phyloP scores from a whole-genome alignment of 1,140 invertebrate genomes.

The Anagrus nilaparvatae region DNA sequence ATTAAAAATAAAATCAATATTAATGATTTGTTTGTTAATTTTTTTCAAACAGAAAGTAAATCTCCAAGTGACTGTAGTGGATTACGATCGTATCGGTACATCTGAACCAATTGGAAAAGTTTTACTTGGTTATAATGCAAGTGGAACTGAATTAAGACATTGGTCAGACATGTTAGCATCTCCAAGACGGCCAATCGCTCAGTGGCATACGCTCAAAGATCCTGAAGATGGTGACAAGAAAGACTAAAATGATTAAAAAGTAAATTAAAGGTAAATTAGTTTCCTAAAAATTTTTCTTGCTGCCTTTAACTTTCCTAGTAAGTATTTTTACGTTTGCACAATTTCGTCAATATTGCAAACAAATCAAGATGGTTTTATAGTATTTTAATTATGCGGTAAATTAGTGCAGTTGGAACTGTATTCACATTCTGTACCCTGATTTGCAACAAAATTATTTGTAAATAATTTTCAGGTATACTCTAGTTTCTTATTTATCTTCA shows the following conservation, averaged over 20 bases:
- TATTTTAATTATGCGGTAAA: no score
- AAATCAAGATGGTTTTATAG: no score
- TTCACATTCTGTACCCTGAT: no score
- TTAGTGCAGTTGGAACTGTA: no score
- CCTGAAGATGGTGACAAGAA: constrained; percentile 89
- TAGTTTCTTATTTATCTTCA: no score
- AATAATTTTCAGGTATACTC: no score
- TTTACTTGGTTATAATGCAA: constrained; percentile 93
- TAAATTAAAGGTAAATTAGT: constrained; percentile 22
- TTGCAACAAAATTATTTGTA: no score
- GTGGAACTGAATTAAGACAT: constrained; percentile 94
- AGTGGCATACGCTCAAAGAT: constrained; percentile 98
- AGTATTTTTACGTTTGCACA: no score
- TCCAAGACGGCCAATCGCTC: constrained; percentile 94
- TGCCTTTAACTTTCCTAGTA: no score
- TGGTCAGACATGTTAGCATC: constrained; percentile 99
- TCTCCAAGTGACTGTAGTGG: constrained; percentile 96
- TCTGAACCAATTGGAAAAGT: constrained; percentile 98
- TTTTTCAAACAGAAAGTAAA: constrained; percentile 83
- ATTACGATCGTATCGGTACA: constrained; percentile 99
- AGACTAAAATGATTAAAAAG: constrained; percentile 48
- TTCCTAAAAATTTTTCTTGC: background rate
- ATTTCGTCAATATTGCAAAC: no score
- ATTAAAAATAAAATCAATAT: no score
- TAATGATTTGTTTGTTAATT: constrained; percentile 6